These are phyloP conservation scores for Pomatorhinus ruficollis DNA, from an alignment of 2,113 vertebrate species.

Conservation along the genomic window DNA sequence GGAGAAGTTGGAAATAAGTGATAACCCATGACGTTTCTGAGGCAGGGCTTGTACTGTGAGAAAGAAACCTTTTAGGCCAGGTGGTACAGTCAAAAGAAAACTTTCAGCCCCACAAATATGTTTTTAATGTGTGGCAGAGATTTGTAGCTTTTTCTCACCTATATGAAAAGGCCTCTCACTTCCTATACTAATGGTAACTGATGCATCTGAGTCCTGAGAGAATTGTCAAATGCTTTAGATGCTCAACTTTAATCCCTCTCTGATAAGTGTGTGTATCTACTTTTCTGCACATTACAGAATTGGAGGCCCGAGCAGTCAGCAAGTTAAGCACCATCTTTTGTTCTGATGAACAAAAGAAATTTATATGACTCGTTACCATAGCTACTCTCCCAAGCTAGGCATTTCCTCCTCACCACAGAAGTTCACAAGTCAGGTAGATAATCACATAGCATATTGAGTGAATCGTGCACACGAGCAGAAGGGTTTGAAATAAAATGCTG, in stretches of 20 bases:
- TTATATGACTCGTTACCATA: neutral
- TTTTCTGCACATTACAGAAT: neutral
- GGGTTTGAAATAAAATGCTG: conserved; percentile 11
- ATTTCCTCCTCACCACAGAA: neutral
- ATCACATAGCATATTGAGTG: neutral
- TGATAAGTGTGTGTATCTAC: neutral
- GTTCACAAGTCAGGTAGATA: neutral
- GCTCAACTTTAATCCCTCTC: neutral
- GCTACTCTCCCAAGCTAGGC: neutral
- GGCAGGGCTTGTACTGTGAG: neutral
- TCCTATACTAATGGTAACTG: neutral
- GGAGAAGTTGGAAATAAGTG: neutral
- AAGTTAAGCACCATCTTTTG: neutral
- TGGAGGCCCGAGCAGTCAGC: neutral
- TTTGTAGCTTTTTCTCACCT: neutral
- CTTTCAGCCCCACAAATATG: neutral
- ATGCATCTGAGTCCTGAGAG: neutral
- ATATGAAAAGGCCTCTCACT: neutral
- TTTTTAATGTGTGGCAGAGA: neutral
- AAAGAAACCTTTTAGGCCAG: neutral
- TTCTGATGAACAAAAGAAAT: neutral
- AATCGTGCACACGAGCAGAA: neutral
- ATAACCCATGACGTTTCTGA: neutral
- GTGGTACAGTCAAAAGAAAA: neutral
- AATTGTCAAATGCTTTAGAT: neutral